A percentile compares a stretch with the other conserved stretches of the same genome.
Conservation (phyloP, 2,113 vertebrate species). For the Pangasianodon hypophthalmus region DNA sequence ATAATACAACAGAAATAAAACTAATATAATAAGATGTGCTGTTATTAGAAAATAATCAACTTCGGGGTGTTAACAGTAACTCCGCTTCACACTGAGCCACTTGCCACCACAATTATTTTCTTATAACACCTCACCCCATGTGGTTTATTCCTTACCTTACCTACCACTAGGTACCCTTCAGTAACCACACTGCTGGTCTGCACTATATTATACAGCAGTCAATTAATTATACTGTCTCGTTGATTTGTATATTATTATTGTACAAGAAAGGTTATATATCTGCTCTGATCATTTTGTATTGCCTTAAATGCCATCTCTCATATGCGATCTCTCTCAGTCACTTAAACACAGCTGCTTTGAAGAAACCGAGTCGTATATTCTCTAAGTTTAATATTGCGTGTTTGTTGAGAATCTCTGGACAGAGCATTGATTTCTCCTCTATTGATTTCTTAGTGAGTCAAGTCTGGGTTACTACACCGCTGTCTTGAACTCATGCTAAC, state of each 20-base stretch:
- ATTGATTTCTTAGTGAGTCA: not conserved
- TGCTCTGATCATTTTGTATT: not conserved
- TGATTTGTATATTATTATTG: not conserved
- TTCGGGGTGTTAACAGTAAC: not conserved
- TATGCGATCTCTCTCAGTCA: not conserved
- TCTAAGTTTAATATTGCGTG: not conserved
- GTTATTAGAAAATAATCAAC: not conserved
- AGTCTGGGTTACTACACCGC: not conserved
- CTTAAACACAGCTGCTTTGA: not conserved
- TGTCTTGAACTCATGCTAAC: not conserved
- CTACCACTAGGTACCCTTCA: not conserved
- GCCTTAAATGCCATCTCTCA: not conserved
- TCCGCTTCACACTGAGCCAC: not conserved
- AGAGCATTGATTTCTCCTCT: slow-evolving; percentile 13
- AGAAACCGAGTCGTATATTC: slow-evolving; percentile 1
- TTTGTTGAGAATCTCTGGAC: not conserved
- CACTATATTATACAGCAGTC: not conserved
- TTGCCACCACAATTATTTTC: not conserved
- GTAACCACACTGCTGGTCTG: not conserved
- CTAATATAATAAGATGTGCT: not conserved
- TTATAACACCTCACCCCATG: not conserved
- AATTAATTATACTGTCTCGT: not conserved
- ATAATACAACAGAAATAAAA: not conserved
- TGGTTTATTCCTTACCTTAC: not conserved
- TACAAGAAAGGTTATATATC: not conserved